phyloP scores from a whole-genome alignment of 1,140 invertebrate genomes.

The Ectropis grisescens region DNA sequence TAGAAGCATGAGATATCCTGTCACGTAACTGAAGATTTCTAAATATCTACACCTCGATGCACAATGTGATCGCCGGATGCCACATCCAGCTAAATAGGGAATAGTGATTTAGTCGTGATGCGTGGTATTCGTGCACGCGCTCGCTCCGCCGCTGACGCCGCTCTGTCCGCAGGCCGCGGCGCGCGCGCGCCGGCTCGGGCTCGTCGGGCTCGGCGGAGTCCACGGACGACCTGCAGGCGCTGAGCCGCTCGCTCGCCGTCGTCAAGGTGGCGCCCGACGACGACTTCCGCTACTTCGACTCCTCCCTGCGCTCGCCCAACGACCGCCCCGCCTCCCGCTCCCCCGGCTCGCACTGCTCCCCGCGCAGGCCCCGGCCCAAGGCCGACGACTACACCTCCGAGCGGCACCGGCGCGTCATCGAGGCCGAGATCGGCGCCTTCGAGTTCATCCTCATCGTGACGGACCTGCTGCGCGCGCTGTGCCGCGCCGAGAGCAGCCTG shows the following conservation, averaged over 20 bases:
- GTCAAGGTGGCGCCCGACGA: slow-evolving; percentile 73
- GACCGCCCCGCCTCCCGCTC: slow-evolving; percentile 55
- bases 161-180: too few relatives aligned
- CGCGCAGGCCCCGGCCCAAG: slow-evolving; percentile 47
- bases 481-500: slow-evolving; percentile 68
- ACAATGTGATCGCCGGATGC: too few relatives aligned
- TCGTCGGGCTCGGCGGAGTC: slow-evolving; percentile 70
- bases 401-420: slow-evolving; percentile 67
- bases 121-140: too few relatives aligned
- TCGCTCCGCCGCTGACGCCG: slow-evolving; percentile 18
- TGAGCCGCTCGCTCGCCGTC: slow-evolving; percentile 67
- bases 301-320: slow-evolving; percentile 69
- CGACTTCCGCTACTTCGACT: slow-evolving; percentile 77
- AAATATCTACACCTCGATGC: too few relatives aligned
- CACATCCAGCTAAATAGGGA: too few relatives aligned
- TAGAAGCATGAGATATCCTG: too few relatives aligned
- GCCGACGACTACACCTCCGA: slow-evolving; percentile 71
- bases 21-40: too few relatives aligned
- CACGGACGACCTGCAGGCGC: slow-evolving; percentile 67
- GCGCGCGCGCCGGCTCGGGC: too few relatives aligned
- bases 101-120: too few relatives aligned
- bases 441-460: slow-evolving; percentile 73
- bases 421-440: slow-evolving; percentile 67
- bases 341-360: slow-evolving; percentile 27
- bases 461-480: slow-evolving; percentile 72